A percentile compares a stretch with the other conserved stretches of the same genome.
These are phyloP conservation scores for Xiphydria camelus DNA, from an alignment of 2,888 invertebrate species.

Conservation along the genomic window DNA sequence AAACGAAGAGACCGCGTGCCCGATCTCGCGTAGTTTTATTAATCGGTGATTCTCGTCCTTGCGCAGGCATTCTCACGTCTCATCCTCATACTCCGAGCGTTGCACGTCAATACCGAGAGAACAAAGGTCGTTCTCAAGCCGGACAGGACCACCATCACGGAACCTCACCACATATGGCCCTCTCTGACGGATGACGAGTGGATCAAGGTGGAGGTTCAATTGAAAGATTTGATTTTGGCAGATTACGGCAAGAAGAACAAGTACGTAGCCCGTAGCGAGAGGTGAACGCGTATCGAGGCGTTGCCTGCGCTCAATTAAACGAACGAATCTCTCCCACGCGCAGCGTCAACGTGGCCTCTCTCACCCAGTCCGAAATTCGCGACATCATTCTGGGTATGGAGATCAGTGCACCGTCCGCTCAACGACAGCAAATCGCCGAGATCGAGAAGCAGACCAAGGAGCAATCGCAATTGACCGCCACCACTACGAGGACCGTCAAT, in stretches of 20 bases:
- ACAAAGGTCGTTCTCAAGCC: constrained; percentile 98
- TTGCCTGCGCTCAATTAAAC: too few species aligned
- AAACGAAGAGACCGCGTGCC: too few species aligned
- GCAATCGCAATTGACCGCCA: constrained; percentile 96
- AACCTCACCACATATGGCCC: constrained; percentile 99
- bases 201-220: constrained; percentile 98
- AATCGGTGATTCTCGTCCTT: background rate
- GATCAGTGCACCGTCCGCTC: constrained; percentile 98
- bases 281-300: too few species aligned
- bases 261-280: constrained; percentile 64
- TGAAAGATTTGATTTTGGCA: constrained; percentile 97
- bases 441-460: constrained; percentile 99
- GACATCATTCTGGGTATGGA: constrained; percentile 99
- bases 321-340: too few species aligned
- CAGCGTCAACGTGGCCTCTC: constrained; percentile 95
- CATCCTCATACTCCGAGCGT: constrained; percentile 92
- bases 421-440: constrained; percentile 98
- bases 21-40: constrained; percentile 36
- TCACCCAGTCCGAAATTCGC: constrained; percentile 98
- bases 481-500: constrained; percentile 97
- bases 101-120: constrained; percentile 98
- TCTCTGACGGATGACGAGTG: constrained; percentile 97
- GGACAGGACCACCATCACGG: constrained; percentile 98
- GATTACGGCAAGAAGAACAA: constrained; percentile 99
- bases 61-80: constrained; percentile 91